Base-by-base conservation (phyloP, 1,140 invertebrate genomes). In the Cherax quadricarinatus region DNA sequence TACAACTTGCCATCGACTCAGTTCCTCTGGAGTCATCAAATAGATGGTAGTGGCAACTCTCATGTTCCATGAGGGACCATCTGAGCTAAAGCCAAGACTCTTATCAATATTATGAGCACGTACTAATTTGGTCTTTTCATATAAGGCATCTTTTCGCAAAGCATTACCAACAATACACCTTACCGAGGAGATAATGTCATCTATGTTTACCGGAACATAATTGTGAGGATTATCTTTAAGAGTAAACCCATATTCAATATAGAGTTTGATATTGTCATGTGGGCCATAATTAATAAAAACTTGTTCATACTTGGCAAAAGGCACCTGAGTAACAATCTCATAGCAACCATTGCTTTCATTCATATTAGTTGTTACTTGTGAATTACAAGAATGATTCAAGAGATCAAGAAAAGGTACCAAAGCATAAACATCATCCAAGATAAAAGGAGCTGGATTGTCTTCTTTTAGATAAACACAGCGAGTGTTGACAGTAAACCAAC, bases 321-420 rank as follows among this genome's bases (percentile, higher is more conserved):
- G 89, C 60, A 93, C 94, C 57, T 94, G 93, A 1, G 96, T 96
- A 89, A 94, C 94, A 92, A 97, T 96, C 93, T 96, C 95, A 95
- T 96, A 97, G 60, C 95, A 95, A 87, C 95, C 94, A 21, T 86
- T 93, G 93, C 95, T 2, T 94, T 89, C 48, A 94, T 94, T 90
- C 96, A 94, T 73, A 82, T 95, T 95, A 53, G 96, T 96, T 14
- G 95, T 94, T 4, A 96, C 96, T 88, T 94, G 95, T 66, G 96
- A 96, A 53, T 91, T 89, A 89, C 95, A 94, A 18, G 96, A 96
- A 94, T 98, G 97, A 96, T 98, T 98, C 86, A 98, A 96, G 90
- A 98, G 95, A 95, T 98, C 98, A 41, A 98, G 94, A 93, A 97
- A 97, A 4, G 98, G 98, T 78, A 97, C 97, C 24, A 98, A 94